Conservation (phyloP, 2,113 vertebrate species). For the Himantopus leucocephalus region DNA sequence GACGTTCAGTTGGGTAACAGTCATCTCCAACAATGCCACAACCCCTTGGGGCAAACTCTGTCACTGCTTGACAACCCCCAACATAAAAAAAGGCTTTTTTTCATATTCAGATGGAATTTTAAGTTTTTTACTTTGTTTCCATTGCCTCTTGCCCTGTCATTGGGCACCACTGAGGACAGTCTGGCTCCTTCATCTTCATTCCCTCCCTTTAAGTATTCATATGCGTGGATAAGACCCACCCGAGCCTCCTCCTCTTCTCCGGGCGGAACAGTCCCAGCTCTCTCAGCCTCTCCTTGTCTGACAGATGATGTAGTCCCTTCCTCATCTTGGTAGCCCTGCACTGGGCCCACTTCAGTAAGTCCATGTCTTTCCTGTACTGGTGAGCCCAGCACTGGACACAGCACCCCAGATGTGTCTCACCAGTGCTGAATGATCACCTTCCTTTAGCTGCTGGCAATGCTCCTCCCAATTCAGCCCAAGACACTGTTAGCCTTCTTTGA, state of each 20-base stretch:
- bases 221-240: not conserved
- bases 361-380: too few species aligned
- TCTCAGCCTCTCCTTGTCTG: not conserved
- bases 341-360: rapidly evolving
- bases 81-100: not conserved
- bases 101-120: not conserved
- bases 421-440: not conserved
- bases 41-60: not conserved
- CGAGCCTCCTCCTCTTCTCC: not conserved
- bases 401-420: not conserved
- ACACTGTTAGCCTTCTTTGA: rapidly evolving
- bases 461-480: not conserved
- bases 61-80: not conserved
- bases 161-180: not conserved
- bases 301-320: not conserved
- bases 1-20: not conserved
- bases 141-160: not conserved
- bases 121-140: not conserved
- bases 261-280: not conserved
- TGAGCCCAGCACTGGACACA: rapidly evolving
- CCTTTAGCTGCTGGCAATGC: not conserved
- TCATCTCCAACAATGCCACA: not conserved
- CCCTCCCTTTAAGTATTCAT: not conserved
- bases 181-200: not conserved
- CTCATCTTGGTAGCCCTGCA: too few species aligned